These are phyloP conservation scores for Aromia moschata DNA, from an alignment of 2,888 invertebrate genomes.

Conservation along the genomic window DNA sequence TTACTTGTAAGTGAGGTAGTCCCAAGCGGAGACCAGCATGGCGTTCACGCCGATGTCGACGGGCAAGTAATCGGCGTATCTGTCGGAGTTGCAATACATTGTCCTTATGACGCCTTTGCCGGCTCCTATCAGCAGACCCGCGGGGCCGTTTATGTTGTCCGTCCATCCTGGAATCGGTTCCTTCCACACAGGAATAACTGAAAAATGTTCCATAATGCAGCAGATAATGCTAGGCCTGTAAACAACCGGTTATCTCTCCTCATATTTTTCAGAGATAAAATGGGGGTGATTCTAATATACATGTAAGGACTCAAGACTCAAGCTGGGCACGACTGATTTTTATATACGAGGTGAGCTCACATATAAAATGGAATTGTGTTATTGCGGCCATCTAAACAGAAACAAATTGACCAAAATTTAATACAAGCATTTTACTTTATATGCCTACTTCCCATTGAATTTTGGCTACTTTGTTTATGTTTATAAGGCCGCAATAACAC, in stretches of 20 bases:
- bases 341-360: too few relatives aligned
- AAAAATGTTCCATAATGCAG: constrained; percentile 25
- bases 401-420: too few relatives aligned
- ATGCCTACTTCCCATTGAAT: too few relatives aligned
- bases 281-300: too few relatives aligned
- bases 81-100: constrained; percentile 80
- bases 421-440: too few relatives aligned
- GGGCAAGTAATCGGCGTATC: constrained; percentile 68
- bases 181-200: constrained; percentile 86
- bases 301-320: too few relatives aligned
- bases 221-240: neutral
- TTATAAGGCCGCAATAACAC: too few relatives aligned
- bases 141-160: constrained; percentile 93
- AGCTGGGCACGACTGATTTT: too few relatives aligned
- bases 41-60: constrained; percentile 85
- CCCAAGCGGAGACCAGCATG: constrained; percentile 62
- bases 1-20: constrained; percentile 69
- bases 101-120: constrained; percentile 89
- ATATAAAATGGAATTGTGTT: neutral
- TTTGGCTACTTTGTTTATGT: too few relatives aligned
- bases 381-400: neutral
- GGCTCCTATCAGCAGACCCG: constrained; percentile 82
- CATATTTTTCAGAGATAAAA: too few relatives aligned
- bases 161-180: constrained; percentile 91
- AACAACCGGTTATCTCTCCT: too few relatives aligned